Conservation (phyloP, 2,888 invertebrate genomes). For the Synergus umbraculus region DNA sequence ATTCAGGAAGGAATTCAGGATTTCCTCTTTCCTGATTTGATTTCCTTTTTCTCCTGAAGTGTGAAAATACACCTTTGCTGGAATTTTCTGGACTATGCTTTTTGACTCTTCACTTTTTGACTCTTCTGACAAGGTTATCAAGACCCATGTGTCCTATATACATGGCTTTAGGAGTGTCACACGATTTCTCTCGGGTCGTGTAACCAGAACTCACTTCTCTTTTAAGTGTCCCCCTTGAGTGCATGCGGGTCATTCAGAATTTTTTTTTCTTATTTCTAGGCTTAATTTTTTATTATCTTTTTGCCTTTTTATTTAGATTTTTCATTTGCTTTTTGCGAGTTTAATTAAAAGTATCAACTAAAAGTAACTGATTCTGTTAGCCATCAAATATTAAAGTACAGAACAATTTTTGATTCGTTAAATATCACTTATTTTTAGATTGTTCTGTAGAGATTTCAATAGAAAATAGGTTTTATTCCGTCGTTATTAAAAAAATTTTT, state of each 20-base stretch:
- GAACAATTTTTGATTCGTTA: too few species aligned
- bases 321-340: neutral
- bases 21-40: neutral
- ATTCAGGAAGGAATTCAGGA: neutral
- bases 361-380: neutral
- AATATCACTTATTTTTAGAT: too few species aligned
- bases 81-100: conserved; percentile 10
- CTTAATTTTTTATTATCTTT: neutral
- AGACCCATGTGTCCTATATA: neutral
- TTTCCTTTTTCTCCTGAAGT: neutral
- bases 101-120: neutral
- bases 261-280: neutral
- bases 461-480: too few species aligned
- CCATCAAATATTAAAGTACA: too few species aligned
- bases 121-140: neutral
- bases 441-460: too few species aligned
- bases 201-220: conserved; percentile 10
- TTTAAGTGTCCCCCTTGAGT: neutral
- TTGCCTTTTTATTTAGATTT: neutral
- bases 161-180: conserved; percentile 9
- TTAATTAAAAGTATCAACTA: neutral
- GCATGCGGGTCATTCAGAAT: neutral
- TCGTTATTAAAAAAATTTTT: too few species aligned
- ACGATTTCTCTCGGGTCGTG: conserved; percentile 34
- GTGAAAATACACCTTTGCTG: neutral